These are phyloP conservation scores for Oscheius sp. DNA, from an alignment of 2,888 invertebrate species.

Conservation along the genomic window DNA sequence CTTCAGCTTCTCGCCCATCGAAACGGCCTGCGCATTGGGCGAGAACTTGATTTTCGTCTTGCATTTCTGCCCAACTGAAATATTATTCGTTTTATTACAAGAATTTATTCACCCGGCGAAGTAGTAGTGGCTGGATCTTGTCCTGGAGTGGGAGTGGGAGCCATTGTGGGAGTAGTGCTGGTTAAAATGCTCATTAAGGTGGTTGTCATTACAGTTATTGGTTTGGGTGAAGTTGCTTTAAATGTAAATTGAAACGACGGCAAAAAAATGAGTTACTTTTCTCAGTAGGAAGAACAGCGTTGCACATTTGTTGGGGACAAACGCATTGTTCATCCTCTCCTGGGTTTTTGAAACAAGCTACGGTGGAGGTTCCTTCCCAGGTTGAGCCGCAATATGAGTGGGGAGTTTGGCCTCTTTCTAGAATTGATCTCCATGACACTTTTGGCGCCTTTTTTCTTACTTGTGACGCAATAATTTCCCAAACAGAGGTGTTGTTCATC, in stretches of 20 bases:
- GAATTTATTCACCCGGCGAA: not conserved
- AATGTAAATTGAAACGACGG: no score
- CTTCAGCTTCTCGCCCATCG: constrained; percentile 54
- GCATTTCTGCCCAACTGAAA: constrained; percentile 34
- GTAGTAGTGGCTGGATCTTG: not conserved
- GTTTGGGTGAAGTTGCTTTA: not conserved
- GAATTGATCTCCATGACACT: not conserved
- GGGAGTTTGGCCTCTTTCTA: constrained; percentile 18
- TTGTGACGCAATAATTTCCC: constrained; percentile 47
- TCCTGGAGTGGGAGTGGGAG: not conserved
- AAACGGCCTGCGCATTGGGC: constrained; percentile 52
- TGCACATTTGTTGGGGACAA: constrained; percentile 50
- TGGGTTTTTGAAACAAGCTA: constrained; percentile 31
- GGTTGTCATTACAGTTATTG: constrained; percentile 2
- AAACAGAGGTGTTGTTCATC: constrained; percentile 39
- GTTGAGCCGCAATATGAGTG: constrained; percentile 25
- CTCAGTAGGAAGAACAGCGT: constrained; percentile 37
- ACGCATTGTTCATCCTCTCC: constrained; percentile 34
- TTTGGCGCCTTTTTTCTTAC: constrained; percentile 21
- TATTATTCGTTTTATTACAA: not conserved
- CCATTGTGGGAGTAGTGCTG: not conserved
- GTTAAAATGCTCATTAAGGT: not conserved
- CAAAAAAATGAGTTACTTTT: not conserved
- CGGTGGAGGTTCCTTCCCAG: constrained; percentile 12
- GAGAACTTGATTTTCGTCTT: constrained; percentile 34